Base-by-base conservation (phyloP, 1,140 invertebrate genomes). In the Uloborus diversus region DNA sequence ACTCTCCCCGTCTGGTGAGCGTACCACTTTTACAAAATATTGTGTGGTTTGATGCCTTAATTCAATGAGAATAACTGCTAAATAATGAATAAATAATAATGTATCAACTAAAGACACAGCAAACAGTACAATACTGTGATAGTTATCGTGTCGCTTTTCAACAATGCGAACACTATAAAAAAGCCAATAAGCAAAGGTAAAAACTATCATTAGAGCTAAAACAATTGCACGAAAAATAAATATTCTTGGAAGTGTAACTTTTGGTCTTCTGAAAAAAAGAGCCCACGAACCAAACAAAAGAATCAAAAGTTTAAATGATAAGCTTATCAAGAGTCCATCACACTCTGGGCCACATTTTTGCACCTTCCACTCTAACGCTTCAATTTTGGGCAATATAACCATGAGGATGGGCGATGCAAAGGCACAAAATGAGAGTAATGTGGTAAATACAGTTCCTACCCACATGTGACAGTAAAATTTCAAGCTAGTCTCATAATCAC, bases 121-220 rank as follows among this genome's bases (percentile, higher is more conserved):
- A 87, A 97, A 98, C 81, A 92, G 91, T 2, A 98, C 95, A 83
- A 98, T 89, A 33, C 79, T 82, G n/a, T 83, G 68, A 25, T 81
- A 80, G n/a, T 84, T 71, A 30, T 83, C 62, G 17, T 68, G 62
- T 83, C 85, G 69, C 80, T 86, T 84, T 85, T 89, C 85, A 81
- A 89, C 76, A 81, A 96, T 91, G 89, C 97, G 92, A 53, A 97
- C 95, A 83, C 95, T 92, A 85, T 98, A 99, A 86, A 99, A 99
- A 0, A 99, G 88, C 97, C 97, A 99, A 88, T 96, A 98, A 17
- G 96, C 93, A 88, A 98, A 96, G 71, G 93, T 95, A 85, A 96
- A 94, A 13, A 99, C 90, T 61, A 96, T 91, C n/a, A 97, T 91
- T 37, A 99, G 90, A 14, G 96, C 90, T 59, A 98, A 88, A 25